These are phyloP conservation scores for Pogoniulus pusillus DNA, from an alignment of 2,797 vertebrate species.

Conservation along the genomic window DNA sequence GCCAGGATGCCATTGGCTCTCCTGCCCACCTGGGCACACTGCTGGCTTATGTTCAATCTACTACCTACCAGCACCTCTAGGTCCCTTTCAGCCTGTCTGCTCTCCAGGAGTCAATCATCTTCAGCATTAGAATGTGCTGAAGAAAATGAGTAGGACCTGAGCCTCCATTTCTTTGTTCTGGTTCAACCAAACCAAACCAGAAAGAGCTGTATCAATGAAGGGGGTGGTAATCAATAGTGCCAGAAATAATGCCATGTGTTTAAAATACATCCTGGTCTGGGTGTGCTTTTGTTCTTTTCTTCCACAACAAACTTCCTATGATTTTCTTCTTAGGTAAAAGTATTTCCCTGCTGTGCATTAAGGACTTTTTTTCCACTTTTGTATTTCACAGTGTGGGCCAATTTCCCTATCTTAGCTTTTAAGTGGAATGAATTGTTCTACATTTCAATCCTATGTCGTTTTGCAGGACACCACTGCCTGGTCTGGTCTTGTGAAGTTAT, in stretches of 20 bases:
- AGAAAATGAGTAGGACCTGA: not conserved
- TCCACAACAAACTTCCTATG: not conserved
- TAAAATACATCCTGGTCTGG: not conserved
- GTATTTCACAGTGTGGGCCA: not conserved
- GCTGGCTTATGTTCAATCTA: too few relatives aligned
- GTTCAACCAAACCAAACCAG: not conserved
- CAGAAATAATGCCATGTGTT: not conserved
- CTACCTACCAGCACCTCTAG: too few relatives aligned
- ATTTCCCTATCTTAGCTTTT: not conserved
- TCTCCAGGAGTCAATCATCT: constrained; percentile 36
- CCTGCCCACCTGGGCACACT: too few relatives aligned
- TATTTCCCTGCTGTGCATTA: not conserved
- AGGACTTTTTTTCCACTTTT: not conserved
- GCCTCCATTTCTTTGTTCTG: constrained; percentile 4
- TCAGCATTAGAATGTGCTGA: constrained; percentile 2
- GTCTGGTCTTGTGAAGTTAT: constrained; percentile 82
- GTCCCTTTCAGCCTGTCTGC: too few relatives aligned
- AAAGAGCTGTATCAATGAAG: not conserved
- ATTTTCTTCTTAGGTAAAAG: not conserved
- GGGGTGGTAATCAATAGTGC: not conserved
- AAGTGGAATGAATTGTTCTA: constrained; percentile 29
- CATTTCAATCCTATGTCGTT: constrained; percentile 56
- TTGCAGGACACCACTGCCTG: constrained; percentile 78
- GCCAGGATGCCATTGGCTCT: too few relatives aligned
- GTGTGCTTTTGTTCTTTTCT: not conserved